Evolutionary conservation across 1,140 invertebrate species (phyloP).

Genomic region (Ephestia elutella): DNA sequence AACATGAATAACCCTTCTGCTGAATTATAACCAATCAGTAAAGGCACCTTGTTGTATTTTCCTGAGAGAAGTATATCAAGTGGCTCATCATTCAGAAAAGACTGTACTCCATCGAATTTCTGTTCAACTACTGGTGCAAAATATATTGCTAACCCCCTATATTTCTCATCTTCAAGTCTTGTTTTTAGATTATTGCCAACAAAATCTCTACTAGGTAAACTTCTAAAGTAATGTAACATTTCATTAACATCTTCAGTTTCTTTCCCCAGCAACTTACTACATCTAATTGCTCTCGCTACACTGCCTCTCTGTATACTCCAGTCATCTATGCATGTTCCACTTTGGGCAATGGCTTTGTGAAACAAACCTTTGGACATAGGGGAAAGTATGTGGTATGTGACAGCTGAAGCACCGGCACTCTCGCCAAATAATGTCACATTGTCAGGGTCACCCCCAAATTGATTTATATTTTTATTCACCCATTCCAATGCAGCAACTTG

Average conservation of each 20-base stretch:
- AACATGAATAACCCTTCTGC: slow-evolving; percentile 74
- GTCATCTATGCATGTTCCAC: slow-evolving; percentile 78
- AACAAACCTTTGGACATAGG: slow-evolving; percentile 77
- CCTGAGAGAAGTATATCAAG: slow-evolving; percentile 50
- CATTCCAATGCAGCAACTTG: slow-evolving; percentile 73
- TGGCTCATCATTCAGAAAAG: slow-evolving; percentile 58
- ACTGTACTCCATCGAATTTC: slow-evolving; percentile 42
- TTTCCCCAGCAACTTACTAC: slow-evolving; percentile 62
- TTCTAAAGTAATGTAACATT: slow-evolving; percentile 65
- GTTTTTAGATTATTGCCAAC: slow-evolving; percentile 42
- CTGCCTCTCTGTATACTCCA: slow-evolving; percentile 57
- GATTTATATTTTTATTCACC: slow-evolving; percentile 60
- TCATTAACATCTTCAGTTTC: slow-evolving; percentile 55
- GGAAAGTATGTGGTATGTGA: slow-evolving; percentile 82
- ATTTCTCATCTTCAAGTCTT: slow-evolving; percentile 42
- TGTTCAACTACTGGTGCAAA: slow-evolving; percentile 68
- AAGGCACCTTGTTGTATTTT: slow-evolving; percentile 74
- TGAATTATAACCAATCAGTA: slow-evolving; percentile 76
- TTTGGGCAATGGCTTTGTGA: slow-evolving; percentile 74
- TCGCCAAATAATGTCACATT: slow-evolving; percentile 85
- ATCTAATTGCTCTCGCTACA: slow-evolving; percentile 49
- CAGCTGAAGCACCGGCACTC: slow-evolving; percentile 81
- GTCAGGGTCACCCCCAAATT: slow-evolving; percentile 83
- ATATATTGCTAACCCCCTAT: slow-evolving; percentile 58
- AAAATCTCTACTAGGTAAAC: slow-evolving; percentile 53